Evolutionary conservation across 2,888 invertebrate genomes (phyloP), one percentile per base, ranked within the genome.

Genomic region (Trichacis sp.): DNA sequence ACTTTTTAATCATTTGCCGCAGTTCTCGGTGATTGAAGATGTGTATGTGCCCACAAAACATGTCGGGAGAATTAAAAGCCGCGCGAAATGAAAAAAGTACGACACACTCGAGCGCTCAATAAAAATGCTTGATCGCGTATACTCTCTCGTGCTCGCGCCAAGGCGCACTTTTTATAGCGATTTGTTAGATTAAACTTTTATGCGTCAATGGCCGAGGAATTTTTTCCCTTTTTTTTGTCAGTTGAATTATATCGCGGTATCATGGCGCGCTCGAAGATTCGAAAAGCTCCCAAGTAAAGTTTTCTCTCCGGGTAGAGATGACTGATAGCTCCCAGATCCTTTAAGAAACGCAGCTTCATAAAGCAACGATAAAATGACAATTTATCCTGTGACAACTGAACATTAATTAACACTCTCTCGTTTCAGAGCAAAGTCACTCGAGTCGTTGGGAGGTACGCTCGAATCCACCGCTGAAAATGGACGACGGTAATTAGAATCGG

Each of bases 401-500:
- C 65, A 64, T 64, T 69, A 66, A 66, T 69, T 69, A 66, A 64
- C 51, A 66, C 61, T 64, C 49, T 51, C 52, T 52, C 60, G 48
- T 46, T 54, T 48, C 36, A 36, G 54, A 63, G 57, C 56, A 57
- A 63, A 67, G 54, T 64, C 50, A 51, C 36, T 30, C 33, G 12
- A 45, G 33, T 30, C 18, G 53, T n/a, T n/a, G n/a, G n/a, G n/a
- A n/a, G n/a, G n/a, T 15, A 19, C 36, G 63, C 54, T 57, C 51
- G 54, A 69, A 65, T 65, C 54, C 57, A 40, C 57, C 60, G 55
- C 57, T 59, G 60, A 49, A 63, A 69, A 65, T 60, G 63, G 65
- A 60, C 65, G 60, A 65, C 60, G 55, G 62, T 65, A 64, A 62
- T 68, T 64, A 68, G 68, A 59, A 68, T 68, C 55, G 64, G 54